phyloP scores from a whole-genome alignment of 2,888 invertebrate species.

The Ormia ochracea region DNA sequence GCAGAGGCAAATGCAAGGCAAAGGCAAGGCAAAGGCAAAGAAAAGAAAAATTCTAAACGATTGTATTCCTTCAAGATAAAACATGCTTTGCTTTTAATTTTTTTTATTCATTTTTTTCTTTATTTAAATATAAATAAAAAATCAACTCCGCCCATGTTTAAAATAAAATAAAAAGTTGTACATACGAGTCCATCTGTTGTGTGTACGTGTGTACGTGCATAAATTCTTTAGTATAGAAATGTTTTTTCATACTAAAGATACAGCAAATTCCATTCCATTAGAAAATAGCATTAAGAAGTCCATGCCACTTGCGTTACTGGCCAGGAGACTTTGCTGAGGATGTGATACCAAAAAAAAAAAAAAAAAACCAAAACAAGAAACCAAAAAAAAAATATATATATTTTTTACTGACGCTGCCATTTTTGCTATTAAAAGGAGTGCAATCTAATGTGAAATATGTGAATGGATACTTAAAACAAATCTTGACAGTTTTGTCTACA shows the following conservation, averaged over 20 bases:
- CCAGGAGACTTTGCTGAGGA: constrained; percentile 6
- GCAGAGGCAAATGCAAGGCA: background rate
- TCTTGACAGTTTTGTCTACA: background rate
- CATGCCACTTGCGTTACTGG: background rate
- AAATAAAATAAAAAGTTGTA: constrained; percentile 42
- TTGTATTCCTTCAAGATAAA: constrained; percentile 35
- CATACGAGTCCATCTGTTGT: too few species aligned
- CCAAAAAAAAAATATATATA: too few species aligned
- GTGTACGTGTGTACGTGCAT: background rate
- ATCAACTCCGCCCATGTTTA: constrained; percentile 42
- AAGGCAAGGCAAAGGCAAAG: constrained; percentile 43
- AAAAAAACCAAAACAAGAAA: too few species aligned
- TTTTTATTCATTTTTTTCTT: constrained; percentile 36
- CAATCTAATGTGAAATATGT: constrained; percentile 27
- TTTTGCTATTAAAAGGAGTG: constrained; percentile 14
- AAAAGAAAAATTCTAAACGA: constrained; percentile 38
- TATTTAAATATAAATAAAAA: constrained; percentile 20
- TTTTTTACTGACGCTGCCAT: background rate
- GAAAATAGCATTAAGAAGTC: constrained; percentile 51
- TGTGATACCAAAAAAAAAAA: constrained; percentile 6
- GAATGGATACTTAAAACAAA: constrained; percentile 30
- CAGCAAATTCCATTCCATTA: constrained; percentile 5
- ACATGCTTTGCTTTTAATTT: constrained; percentile 16
- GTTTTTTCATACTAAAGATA: constrained; percentile 28
- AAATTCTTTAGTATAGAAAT: background rate